phyloP scores from a whole-genome alignment of 2,797 vertebrate genomes.

The Melanotaenia boesemani region DNA sequence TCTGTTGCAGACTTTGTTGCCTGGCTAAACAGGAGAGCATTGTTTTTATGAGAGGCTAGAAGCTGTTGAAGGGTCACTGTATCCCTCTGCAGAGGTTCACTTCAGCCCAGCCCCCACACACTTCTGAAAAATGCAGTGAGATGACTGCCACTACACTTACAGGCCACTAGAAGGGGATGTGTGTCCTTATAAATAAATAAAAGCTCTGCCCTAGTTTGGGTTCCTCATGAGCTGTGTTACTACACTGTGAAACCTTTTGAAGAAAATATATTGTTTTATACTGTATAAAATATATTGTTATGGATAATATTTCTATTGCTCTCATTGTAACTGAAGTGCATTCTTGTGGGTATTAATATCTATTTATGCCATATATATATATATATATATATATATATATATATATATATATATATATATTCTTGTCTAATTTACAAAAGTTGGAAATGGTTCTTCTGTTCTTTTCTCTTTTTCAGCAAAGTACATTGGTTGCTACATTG shows the following conservation, averaged over 20 bases:
- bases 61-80: slow-evolving; percentile 35
- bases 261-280: slow-evolving; percentile 5
- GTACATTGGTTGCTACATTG: slow-evolving; percentile 94
- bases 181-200: slow-evolving; percentile 80
- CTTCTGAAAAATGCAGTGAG: slow-evolving; percentile 59
- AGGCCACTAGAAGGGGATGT: slow-evolving; percentile 81
- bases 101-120: slow-evolving; percentile 46
- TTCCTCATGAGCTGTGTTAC: slow-evolving; percentile 40
- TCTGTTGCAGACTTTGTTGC: slow-evolving; percentile 47
- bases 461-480: slow-evolving; percentile 84
- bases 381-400: no score
- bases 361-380: background rate
- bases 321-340: background rate
- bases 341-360: background rate
- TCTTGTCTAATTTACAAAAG: background rate
- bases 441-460: background rate
- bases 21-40: slow-evolving; percentile 20
- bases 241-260: slow-evolving; percentile 16
- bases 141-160: slow-evolving; percentile 68
- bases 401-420: no score
- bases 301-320: background rate
- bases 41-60: slow-evolving; percentile 46
- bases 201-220: slow-evolving; percentile 69
- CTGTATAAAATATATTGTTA: slow-evolving; percentile 8
- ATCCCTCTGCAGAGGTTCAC: slow-evolving; percentile 55